These are phyloP conservation scores for Syrista parreyssii DNA, from an alignment of 2,888 invertebrate genomes.

Conservation along the genomic window DNA sequence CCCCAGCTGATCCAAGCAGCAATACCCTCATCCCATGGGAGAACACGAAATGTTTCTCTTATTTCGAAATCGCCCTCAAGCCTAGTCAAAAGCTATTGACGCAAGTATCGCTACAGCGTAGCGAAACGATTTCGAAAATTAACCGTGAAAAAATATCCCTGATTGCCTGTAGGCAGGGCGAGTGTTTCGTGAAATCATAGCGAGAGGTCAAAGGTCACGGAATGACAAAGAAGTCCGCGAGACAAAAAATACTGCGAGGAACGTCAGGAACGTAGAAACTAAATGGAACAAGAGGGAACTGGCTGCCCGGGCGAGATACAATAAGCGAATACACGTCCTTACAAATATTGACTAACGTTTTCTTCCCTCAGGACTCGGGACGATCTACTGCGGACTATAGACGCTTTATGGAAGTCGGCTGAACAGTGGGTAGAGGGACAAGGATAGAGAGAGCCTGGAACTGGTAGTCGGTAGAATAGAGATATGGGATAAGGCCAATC, in stretches of 20 bases:
- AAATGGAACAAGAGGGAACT: not conserved
- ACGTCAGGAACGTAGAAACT: not conserved
- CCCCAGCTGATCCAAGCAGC: not conserved
- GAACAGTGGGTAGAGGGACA: not conserved
- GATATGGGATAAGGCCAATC: not conserved
- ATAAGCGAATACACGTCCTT: not conserved
- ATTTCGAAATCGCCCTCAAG: not conserved
- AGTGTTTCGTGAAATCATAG: not conserved
- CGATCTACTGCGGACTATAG: not conserved
- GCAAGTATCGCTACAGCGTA: not conserved
- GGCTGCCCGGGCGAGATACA: not conserved
- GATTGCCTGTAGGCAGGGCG: not conserved
- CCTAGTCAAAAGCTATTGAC: not conserved
- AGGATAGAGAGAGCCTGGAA: not conserved
- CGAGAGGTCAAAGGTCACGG: not conserved
- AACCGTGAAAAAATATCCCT: not conserved
- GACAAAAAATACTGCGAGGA: not conserved
- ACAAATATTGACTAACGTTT: not conserved
- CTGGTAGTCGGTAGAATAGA: not conserved
- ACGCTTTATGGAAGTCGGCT: not conserved
- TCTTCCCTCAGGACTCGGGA: not conserved
- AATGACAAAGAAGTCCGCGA: not conserved
- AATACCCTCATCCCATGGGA: not conserved
- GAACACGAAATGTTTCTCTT: not conserved
- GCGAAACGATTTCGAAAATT: not conserved